Percentiles rank a stretch among this genome's conserved stretches.
Conservation (phyloP, 2,888 invertebrate species). For the Chloromyia formosa region DNA sequence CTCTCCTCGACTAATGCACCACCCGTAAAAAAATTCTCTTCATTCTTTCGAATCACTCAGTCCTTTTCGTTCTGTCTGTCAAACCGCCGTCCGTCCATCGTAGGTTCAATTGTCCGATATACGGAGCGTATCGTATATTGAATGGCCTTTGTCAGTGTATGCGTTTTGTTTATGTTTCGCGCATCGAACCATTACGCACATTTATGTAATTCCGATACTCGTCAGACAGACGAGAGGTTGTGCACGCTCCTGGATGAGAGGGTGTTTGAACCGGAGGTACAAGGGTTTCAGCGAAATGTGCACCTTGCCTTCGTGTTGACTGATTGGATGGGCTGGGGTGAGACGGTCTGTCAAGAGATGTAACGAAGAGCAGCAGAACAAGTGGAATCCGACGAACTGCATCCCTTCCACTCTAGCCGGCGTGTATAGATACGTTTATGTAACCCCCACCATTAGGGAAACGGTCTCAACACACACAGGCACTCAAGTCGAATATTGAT, state of each 20-base stretch:
- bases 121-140: not conserved
- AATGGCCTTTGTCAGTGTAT: constrained; percentile 15
- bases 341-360: not conserved
- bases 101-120: constrained; percentile 22
- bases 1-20: not conserved
- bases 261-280: not conserved
- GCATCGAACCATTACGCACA: constrained; percentile 46
- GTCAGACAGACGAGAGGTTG: constrained; percentile 10
- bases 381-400: constrained; percentile 12
- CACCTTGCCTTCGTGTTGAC: constrained; percentile 30
- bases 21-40: constrained; percentile 22
- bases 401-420: constrained; percentile 20
- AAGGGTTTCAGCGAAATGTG: not conserved
- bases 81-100: constrained; percentile 5
- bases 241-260: not conserved
- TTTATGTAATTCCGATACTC: constrained; percentile 47
- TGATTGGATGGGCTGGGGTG: constrained; percentile 9
- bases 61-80: constrained; percentile 20
- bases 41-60: constrained; percentile 22
- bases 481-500: not conserved
- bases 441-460: not conserved
- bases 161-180: constrained; percentile 45
- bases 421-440: not conserved
- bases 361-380: constrained; percentile 28
- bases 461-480: not conserved